Conservation (phyloP, 2,888 invertebrate species). For the Limnephilus marmoratus region DNA sequence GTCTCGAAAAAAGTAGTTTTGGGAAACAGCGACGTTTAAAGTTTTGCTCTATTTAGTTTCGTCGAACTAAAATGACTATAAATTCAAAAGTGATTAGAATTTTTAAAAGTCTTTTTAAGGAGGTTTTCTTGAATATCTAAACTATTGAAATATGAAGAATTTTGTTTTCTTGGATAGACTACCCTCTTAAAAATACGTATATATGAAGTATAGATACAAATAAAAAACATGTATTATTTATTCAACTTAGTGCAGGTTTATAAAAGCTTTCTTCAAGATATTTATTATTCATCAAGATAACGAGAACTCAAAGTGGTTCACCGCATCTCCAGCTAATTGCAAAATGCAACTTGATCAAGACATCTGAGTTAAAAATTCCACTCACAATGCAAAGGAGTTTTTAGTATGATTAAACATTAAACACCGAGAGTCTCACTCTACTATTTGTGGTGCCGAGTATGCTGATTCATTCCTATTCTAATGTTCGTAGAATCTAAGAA, state of each 20-base stretch:
- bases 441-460: not conserved
- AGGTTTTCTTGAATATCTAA: no score
- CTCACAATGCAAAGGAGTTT: conserved; percentile 3
- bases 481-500: not conserved
- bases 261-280: not conserved
- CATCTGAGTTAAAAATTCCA: not conserved
- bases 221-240: no score
- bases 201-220: no score
- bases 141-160: no score
- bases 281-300: not conserved
- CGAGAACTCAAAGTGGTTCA: not conserved
- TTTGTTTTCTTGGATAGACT: no score
- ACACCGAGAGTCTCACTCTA: not conserved
- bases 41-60: no score
- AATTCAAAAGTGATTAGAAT: no score
- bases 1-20: no score
- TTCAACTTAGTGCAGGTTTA: not conserved
- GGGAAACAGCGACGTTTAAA: no score
- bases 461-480: not conserved
- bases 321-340: not conserved
- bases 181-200: no score
- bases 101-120: no score
- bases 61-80: no score
- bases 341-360: not conserved
- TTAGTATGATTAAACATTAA: conserved; percentile 34